Evolutionary conservation across 1,140 invertebrate genomes (phyloP).

Genomic region (Aphelenchoides besseyi): DNA sequence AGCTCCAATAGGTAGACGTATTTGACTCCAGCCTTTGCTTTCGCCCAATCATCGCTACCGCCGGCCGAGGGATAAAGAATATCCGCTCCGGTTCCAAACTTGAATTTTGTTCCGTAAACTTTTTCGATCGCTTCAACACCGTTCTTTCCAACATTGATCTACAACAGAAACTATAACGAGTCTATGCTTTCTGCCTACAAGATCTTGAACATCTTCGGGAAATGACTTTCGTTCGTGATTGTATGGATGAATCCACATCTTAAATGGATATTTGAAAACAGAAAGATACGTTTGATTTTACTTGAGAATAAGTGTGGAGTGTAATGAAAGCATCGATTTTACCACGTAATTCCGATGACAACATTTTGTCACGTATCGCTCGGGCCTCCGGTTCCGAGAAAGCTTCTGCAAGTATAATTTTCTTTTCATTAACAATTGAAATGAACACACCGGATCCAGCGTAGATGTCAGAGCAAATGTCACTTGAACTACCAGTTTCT

Average conservation of each 20-base stretch:
- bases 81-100: constrained; percentile 62
- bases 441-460: constrained; percentile 50
- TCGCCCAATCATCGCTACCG: constrained; percentile 65
- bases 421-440: too few species aligned
- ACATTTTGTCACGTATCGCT: constrained; percentile 58
- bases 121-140: constrained; percentile 57
- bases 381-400: constrained; percentile 54
- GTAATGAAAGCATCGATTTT: constrained; percentile 62
- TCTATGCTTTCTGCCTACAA: constrained; percentile 37
- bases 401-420: constrained; percentile 6
- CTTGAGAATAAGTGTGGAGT: constrained; percentile 61
- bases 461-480: constrained; percentile 60
- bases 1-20: constrained; percentile 65
- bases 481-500: constrained; percentile 38
- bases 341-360: constrained; percentile 56
- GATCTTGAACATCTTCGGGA: constrained; percentile 56
- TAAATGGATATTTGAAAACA: constrained; percentile 19
- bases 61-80: constrained; percentile 64
- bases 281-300: constrained; percentile 8
- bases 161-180: not conserved
- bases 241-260: constrained; percentile 60
- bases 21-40: constrained; percentile 62
- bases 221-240: constrained; percentile 55
- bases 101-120: constrained; percentile 58
- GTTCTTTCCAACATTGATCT: constrained; percentile 32